Base-by-base conservation (phyloP, 2,113 vertebrate species). In the Festucalex cinctus region DNA sequence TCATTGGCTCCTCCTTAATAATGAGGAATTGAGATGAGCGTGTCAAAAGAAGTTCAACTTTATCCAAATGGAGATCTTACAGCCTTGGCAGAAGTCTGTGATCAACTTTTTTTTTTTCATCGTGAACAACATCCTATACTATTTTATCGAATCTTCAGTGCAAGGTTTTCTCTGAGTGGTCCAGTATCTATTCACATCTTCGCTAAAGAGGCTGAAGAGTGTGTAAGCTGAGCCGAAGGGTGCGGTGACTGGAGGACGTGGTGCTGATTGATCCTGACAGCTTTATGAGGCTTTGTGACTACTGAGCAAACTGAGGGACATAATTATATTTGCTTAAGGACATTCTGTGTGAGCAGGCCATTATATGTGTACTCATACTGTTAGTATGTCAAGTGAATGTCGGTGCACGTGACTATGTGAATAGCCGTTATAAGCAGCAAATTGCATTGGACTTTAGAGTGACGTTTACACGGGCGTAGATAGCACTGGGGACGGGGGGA, bases 261-360 rank as follows among this genome's bases (percentile, higher is more conserved):
- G 36, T 53, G 46, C 67, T 80, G 77, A 85, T 70, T 78, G 80
- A 79, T 68, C 65, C 73, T 70, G 74, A 79, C 75, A 77, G 67
- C 35, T 75, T 79, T 68, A 76, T 82, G 75, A 80, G 69, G 65
- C 70, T 75, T 62, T 83, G 72, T 72, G 73, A 77, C 69, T 59
- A 70, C 66, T 44, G 73, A 64, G 76, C 72, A 83, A 83, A 87
- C 75, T 76, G 28, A 61, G 26, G 58, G 51, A 74, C 76, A 72
- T 79, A 73, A 76, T 71, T 37, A 79, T 82, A 79, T 86, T 86
- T 77, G 82, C 71, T 69, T 66, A 75, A 74, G 70, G 65, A 63
- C 68, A 61, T 69, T 74, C 32, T 68, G 46, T 66, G 62, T 74
- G 70, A 68, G 49, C 9, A 44, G 46, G 28, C 54, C 58, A 16